A percentile compares a stretch with the other conserved stretches of the same genome.
Conservation (phyloP, 2,113 vertebrate species). For the Nibea coibor region DNA sequence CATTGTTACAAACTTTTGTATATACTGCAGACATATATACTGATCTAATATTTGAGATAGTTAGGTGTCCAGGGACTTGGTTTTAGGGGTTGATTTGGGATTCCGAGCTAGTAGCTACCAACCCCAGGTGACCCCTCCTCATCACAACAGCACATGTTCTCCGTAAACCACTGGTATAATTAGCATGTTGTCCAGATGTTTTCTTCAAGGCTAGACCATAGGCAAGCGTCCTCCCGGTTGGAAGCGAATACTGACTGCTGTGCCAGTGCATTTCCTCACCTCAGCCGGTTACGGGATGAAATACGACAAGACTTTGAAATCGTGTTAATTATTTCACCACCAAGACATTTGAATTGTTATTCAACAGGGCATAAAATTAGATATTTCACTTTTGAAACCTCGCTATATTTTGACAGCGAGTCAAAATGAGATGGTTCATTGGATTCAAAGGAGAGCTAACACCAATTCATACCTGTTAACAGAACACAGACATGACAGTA, state of each 20-base stretch:
- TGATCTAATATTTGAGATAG: slow-evolving; percentile 32
- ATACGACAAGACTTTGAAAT: slow-evolving; percentile 24
- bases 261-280: slow-evolving; percentile 38
- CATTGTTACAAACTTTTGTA: slow-evolving; percentile 38
- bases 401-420: slow-evolving; percentile 7
- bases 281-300: slow-evolving; percentile 23
- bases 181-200: slow-evolving; percentile 82
- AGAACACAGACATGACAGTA: slow-evolving; percentile 25
- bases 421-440: slow-evolving; percentile 27
- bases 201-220: slow-evolving; percentile 70
- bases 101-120: slow-evolving; percentile 51
- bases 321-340: slow-evolving; percentile 25
- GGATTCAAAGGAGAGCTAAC: slow-evolving; percentile 3
- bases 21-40: slow-evolving; percentile 28
- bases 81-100: slow-evolving; percentile 58
- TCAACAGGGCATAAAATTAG: slow-evolving; percentile 25
- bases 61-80: slow-evolving; percentile 66
- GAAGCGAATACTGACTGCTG: slow-evolving; percentile 48
- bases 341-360: slow-evolving; percentile 22
- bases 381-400: slow-evolving; percentile 25
- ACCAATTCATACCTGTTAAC: slow-evolving; percentile 49
- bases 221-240: slow-evolving; percentile 56
- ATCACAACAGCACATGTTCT: slow-evolving; percentile 71
- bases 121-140: slow-evolving; percentile 47
- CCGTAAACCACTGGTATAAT: slow-evolving; percentile 72